Conservation (phyloP, 2,113 vertebrate species). For the Erpornis zantholeuca region DNA sequence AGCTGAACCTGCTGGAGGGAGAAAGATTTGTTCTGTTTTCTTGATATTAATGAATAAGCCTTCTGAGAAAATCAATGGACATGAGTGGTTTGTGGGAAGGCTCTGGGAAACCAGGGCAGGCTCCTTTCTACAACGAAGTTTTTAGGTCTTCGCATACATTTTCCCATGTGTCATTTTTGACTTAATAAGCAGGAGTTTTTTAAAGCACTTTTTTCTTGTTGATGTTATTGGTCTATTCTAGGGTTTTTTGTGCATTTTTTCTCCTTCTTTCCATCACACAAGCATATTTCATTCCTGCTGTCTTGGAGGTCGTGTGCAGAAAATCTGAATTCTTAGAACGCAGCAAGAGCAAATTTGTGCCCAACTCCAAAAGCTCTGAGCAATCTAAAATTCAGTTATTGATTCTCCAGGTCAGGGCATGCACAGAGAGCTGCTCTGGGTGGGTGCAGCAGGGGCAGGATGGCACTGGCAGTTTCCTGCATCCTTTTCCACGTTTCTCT, state of each 20-base stretch:
- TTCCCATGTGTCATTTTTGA: rapidly evolving
- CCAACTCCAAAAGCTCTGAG: neutral
- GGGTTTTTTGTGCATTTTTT: neutral
- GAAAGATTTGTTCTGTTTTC: too few species aligned
- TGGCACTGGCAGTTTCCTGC: neutral
- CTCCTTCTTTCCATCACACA: neutral
- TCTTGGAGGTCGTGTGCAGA: neutral
- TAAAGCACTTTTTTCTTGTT: neutral
- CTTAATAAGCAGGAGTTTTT: neutral
- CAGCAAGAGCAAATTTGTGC: neutral
- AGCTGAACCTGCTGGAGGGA: too few species aligned
- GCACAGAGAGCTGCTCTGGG: neutral
- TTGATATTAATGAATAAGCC: too few species aligned
- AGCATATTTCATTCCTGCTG: neutral
- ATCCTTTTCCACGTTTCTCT: neutral
- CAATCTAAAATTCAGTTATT: neutral
- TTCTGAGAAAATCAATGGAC: too few species aligned
- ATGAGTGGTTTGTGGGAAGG: too few species aligned
- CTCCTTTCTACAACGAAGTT: neutral
- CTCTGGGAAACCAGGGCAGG: too few species aligned
- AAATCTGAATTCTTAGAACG: neutral
- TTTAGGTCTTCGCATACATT: neutral
- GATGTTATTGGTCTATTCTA: neutral
- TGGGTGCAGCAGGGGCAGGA: neutral
- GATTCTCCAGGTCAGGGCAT: too few species aligned